Percentiles rank a stretch among this genome's conserved stretches.
Evolutionary conservation across 2,113 vertebrate genomes (phyloP).

Genomic region (Maccullochella peelii): DNA sequence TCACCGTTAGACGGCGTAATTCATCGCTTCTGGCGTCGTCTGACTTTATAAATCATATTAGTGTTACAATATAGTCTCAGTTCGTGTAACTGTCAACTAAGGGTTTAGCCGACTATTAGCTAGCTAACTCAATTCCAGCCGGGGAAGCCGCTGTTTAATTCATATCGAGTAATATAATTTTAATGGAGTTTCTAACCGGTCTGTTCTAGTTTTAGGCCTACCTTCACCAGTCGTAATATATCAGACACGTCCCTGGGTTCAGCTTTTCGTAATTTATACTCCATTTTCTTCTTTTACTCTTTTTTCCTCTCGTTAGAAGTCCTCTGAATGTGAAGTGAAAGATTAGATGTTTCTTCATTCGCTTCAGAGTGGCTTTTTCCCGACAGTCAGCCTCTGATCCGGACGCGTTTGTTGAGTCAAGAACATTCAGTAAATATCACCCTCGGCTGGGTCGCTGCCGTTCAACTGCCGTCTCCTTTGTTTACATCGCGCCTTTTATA

Average conservation of each 20-base stretch:
- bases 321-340: constrained; percentile 97
- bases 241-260: constrained; percentile 91
- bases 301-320: constrained; percentile 93
- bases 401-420: constrained; percentile 79
- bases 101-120: background rate
- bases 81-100: background rate
- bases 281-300: constrained; percentile 98
- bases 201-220: constrained; percentile 44
- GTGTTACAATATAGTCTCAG: no score
- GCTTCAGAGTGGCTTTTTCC: constrained; percentile 88
- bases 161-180: accelerated
- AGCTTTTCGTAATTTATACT: constrained; percentile 91
- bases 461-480: constrained; percentile 57
- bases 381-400: constrained; percentile 91
- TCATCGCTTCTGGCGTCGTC: background rate
- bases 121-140: background rate
- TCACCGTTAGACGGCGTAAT: background rate
- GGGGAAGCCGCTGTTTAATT: background rate
- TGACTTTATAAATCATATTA: background rate
- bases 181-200: background rate
- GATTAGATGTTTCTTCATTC: constrained; percentile 97
- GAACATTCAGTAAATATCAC: constrained; percentile 72
- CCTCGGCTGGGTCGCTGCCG: constrained; percentile 66
- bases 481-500: constrained; percentile 66
- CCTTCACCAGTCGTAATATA: constrained; percentile 95